Percentiles rank a stretch among this genome's conserved stretches.
Evolutionary conservation across 2,797 vertebrate genomes (phyloP).

Genomic region (Dendrocincla tyrannina): DNA sequence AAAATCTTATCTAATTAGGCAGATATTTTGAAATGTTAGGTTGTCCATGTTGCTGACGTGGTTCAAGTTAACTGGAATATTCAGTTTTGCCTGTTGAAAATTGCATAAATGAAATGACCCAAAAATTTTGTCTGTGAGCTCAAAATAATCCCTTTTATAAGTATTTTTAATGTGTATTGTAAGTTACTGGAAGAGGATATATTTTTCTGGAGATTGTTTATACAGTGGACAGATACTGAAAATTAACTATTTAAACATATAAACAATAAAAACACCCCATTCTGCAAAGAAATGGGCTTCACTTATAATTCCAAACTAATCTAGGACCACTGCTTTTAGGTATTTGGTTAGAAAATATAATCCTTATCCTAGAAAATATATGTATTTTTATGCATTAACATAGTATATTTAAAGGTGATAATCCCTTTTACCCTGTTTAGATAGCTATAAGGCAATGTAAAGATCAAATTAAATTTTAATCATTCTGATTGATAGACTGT

Average conservation of each 20-base stretch:
- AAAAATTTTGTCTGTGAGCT: conserved; percentile 47
- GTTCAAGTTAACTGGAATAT: conserved; percentile 16
- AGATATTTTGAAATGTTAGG: conserved; percentile 56
- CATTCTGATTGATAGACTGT: background rate
- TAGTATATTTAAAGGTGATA: conserved; percentile 25
- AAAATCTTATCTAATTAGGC: conserved; percentile 54
- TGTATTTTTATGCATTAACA: conserved; percentile 28
- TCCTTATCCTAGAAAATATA: background rate
- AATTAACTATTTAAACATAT: conserved; percentile 37
- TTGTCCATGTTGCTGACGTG: conserved; percentile 28
- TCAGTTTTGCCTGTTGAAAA: conserved; percentile 48
- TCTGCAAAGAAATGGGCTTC: conserved; percentile 29
- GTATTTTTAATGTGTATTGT: conserved; percentile 71
- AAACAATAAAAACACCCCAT: conserved; percentile 42
- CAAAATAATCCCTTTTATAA: conserved; percentile 66
- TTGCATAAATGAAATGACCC: conserved; percentile 26
- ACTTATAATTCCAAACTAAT: conserved; percentile 53
- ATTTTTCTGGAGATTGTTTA: conserved; percentile 76
- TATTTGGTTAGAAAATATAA: background rate
- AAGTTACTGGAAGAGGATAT: conserved; percentile 70
- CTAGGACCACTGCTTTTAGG: conserved; percentile 15
- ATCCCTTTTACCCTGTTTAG: conserved; percentile 50
- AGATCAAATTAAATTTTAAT: background rate
- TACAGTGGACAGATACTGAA: conserved; percentile 56
- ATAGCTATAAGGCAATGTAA: background rate